Evolutionary conservation across 2,888 invertebrate genomes (phyloP).

Genomic region (Holacanthella duospinosa): DNA sequence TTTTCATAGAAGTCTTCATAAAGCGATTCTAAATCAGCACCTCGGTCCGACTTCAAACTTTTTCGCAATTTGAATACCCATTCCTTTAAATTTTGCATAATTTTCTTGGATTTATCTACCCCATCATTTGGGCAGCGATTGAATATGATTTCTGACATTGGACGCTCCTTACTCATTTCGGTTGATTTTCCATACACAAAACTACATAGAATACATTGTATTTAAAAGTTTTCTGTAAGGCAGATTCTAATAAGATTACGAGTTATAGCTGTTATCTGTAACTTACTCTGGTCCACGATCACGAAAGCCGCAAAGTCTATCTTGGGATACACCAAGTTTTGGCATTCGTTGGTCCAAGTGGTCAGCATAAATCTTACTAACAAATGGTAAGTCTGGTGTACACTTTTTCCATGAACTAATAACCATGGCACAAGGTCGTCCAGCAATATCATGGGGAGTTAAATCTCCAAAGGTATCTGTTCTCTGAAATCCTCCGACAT

Average conservation of each 20-base stretch:
- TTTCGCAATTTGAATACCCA: slow-evolving; percentile 28
- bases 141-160: slow-evolving; percentile 29
- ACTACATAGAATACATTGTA: slow-evolving; percentile 8
- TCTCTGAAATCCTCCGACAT: slow-evolving; percentile 20
- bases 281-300: background rate
- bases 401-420: slow-evolving; percentile 29
- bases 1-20: slow-evolving; percentile 24
- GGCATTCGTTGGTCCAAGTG: slow-evolving; percentile 31
- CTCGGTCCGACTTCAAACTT: slow-evolving; percentile 18
- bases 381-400: slow-evolving; percentile 23
- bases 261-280: background rate
- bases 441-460: slow-evolving; percentile 31
- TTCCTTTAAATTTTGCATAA: slow-evolving; percentile 29
- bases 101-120: slow-evolving; percentile 20
- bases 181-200: slow-evolving; percentile 23
- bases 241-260: background rate
- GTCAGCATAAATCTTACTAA: slow-evolving; percentile 31
- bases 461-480: slow-evolving; percentile 29
- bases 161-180: slow-evolving; percentile 20
- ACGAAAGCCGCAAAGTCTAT: slow-evolving; percentile 20
- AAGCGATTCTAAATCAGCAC: slow-evolving; percentile 28
- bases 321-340: slow-evolving; percentile 27
- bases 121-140: slow-evolving; percentile 32
- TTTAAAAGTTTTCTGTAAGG: background rate
- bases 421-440: slow-evolving; percentile 25